Conservation (phyloP, 2,888 invertebrate species). For the Drosophila nr. perissopoda region DNA sequence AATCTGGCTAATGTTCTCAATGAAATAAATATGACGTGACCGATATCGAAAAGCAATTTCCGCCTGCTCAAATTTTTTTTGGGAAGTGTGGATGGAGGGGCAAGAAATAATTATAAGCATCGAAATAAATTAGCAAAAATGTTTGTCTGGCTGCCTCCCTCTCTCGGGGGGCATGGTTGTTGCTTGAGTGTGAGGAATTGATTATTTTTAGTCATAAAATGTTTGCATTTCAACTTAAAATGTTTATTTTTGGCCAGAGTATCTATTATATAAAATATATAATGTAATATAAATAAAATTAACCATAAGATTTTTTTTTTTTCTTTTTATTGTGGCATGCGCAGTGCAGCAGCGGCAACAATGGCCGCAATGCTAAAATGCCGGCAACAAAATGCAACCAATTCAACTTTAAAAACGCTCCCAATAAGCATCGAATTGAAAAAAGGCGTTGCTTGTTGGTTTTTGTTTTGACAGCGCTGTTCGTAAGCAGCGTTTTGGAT, state of each 20-base stretch:
- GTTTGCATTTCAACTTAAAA: constrained; percentile 63
- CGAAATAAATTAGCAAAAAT: constrained; percentile 63
- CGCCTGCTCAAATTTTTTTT: constrained; percentile 47
- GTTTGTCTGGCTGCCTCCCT: constrained; percentile 19
- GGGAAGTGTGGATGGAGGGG: constrained; percentile 49
- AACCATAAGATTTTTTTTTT: background rate
- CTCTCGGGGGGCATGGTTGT: constrained; percentile 18
- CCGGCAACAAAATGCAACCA: constrained; percentile 44
- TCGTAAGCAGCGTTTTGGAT: constrained; percentile 72
- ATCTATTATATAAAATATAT: constrained; percentile 7
- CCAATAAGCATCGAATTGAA: constrained; percentile 26
- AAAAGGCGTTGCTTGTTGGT: constrained; percentile 66
- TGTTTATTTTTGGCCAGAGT: constrained; percentile 57
- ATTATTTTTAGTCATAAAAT: constrained; percentile 75
- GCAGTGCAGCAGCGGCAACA: constrained; percentile 50
- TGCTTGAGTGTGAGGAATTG: constrained; percentile 45
- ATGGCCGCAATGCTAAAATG: constrained; percentile 25
- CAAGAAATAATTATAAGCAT: constrained; percentile 53
- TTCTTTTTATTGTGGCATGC: constrained; percentile 50
- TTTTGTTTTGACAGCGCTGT: constrained; percentile 76
- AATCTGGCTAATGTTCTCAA: constrained; percentile 73
- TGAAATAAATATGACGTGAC: constrained; percentile 76
- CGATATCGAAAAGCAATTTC: constrained; percentile 70
- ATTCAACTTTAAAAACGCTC: constrained; percentile 17
- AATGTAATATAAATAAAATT: constrained; percentile 2